Conservation (phyloP, 2,797 vertebrate species). For the Anniella stebbinsi region DNA sequence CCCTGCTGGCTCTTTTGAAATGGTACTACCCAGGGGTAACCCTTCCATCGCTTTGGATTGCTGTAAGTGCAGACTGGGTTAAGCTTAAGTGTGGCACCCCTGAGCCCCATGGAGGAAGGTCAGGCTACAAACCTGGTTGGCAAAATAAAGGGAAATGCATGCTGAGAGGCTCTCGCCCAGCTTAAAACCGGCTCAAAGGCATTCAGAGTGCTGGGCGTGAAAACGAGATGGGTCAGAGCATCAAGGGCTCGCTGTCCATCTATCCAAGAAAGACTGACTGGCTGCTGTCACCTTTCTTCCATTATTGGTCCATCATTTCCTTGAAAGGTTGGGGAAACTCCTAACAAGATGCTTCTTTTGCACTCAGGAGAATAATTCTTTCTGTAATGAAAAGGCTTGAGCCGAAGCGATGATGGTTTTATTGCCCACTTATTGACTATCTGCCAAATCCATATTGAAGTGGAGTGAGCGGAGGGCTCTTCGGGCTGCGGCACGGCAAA, state of each 20-base stretch:
- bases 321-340: not conserved
- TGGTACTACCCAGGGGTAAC: too few species aligned
- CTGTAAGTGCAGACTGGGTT: not conserved
- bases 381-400: constrained; percentile 26
- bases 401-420: constrained; percentile 39
- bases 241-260: constrained; percentile 13
- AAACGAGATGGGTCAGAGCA: too few species aligned
- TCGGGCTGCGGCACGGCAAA: too few species aligned
- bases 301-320: constrained; percentile 24
- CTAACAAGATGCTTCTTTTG: constrained; percentile 36
- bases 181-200: not conserved
- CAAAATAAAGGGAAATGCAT: not conserved
- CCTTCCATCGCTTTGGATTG: too few species aligned
- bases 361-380: constrained; percentile 43
- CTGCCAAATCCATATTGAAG: not conserved
- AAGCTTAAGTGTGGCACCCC: not conserved
- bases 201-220: constrained; percentile 11
- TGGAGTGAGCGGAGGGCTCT: not conserved
- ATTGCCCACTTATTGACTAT: accelerated
- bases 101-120: not conserved
- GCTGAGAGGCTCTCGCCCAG: not conserved
- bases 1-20: too few species aligned
- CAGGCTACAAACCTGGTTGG: not conserved
- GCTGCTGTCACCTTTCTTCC: constrained; percentile 32
- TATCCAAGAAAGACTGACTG: constrained; percentile 54